Evolutionary conservation across 2,113 vertebrate species (phyloP), one percentile per base, ranked within the genome.

Genomic region (Chaetodon trifascialis): DNA sequence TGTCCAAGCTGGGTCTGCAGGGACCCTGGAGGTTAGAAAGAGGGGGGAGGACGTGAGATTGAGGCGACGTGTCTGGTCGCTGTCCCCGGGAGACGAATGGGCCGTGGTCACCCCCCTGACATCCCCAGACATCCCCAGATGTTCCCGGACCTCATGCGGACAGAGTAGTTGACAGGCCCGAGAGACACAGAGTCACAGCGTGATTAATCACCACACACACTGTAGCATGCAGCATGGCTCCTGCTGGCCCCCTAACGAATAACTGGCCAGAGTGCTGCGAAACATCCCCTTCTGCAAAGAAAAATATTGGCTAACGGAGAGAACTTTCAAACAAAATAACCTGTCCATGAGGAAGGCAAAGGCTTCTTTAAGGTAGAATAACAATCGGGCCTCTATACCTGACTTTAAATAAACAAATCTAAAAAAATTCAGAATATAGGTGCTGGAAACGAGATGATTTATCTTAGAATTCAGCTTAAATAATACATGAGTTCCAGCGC

Each of bases 141-240:
- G 90, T 93, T 88, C 80, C 77, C 49, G 34, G 92, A 94, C 90
- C 90, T 92, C 85, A 89, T 88, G 91, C 21, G 76, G 89, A 80
- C 86, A 60, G 82, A 86, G 89, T 77, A 65, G 84, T 46, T 89
- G 91, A 91, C 91, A 88, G 91, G 83, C 93, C 90, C 89, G 14
- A 82, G 88, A 92, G 92, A 94, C 62, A 62, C 69, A 47, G 80
- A 92, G 93, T 88, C 93, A 87, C 88, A 79, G 84, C 78, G 67
- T 95, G 94, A 95, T 95, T 95, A 92, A 95, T 95, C 90, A 92
- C 91, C 89, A 80, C 89, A 90, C 91, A 88, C 21, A 17, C 79
- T 88, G 81, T 42, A 83, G 79, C 69, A 46, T 80, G 79, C 65
- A 70, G 82, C 84, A 63, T 21, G 6, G 74, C 69, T 84, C 73